These are phyloP conservation scores for Cherax destructor DNA, from an alignment of 1,140 invertebrate genomes.

Conservation along the genomic window DNA sequence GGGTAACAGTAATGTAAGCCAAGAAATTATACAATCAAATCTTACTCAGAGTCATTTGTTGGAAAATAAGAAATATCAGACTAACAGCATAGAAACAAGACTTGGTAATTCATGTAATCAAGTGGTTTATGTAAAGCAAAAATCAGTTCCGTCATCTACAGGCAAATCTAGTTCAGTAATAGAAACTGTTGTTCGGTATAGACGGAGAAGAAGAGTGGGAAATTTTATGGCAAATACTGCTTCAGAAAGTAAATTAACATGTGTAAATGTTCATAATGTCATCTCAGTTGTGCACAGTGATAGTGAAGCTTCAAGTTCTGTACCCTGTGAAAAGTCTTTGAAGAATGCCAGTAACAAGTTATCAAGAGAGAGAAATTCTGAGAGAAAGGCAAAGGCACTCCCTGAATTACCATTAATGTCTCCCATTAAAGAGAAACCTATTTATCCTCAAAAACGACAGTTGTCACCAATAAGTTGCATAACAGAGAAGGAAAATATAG, in stretches of 20 bases:
- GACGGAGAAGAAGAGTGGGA: background rate
- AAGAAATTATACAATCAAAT: background rate
- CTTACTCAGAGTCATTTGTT: background rate
- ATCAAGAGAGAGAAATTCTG: background rate
- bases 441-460: constrained; percentile 16
- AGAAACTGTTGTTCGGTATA: background rate
- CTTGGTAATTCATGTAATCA: background rate
- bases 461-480: background rate
- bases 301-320: background rate
- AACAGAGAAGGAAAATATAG: background rate
- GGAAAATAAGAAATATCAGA: background rate
- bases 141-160: background rate
- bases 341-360: background rate
- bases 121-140: background rate
- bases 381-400: background rate
- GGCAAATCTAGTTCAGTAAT: background rate
- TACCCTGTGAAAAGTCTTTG: no score
- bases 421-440: background rate
- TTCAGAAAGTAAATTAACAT: background rate
- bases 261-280: background rate
- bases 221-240: constrained; percentile 5
- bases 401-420: background rate
- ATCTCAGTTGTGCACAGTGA: constrained; percentile 19
- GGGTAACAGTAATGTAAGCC: background rate
- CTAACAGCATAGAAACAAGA: background rate